phyloP scores from a whole-genome alignment of 2,888 invertebrate species.

The Ennomos fuscantarius region DNA sequence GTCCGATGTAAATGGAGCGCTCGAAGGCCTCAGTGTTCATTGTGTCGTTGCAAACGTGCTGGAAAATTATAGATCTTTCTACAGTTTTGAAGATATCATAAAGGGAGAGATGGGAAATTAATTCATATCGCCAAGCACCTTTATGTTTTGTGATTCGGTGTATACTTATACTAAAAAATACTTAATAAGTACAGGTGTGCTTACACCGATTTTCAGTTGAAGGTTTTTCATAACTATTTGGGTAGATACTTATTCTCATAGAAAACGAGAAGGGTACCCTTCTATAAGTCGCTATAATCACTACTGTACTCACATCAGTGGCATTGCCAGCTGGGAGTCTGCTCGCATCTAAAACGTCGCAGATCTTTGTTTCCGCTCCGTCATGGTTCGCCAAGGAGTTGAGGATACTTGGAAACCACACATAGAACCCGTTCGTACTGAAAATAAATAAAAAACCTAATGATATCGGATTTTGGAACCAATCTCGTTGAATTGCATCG shows the following conservation, averaged over 20 bases:
- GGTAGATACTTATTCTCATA: no score
- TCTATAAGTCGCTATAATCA: no score
- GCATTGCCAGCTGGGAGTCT: constrained; percentile 51
- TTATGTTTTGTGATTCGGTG: no score
- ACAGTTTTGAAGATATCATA: background rate
- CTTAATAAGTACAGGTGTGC: no score
- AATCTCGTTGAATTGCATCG: no score
- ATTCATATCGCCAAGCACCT: no score
- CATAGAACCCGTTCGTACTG: constrained; percentile 84
- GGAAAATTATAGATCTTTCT: constrained; percentile 9
- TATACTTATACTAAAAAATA: no score
- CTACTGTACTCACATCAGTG: constrained; percentile 52
- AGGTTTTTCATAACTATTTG: no score
- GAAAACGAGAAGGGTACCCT: no score
- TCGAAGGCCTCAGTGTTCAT: constrained; percentile 87
- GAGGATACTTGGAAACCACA: constrained; percentile 86
- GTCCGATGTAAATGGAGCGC: constrained; percentile 88
- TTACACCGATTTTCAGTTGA: no score
- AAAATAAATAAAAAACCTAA: constrained; percentile 16
- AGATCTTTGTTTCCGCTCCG: constrained; percentile 68
- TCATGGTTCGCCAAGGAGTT: constrained; percentile 79
- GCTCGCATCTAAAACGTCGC: constrained; percentile 69
- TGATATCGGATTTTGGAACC: background rate
- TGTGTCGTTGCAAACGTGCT: constrained; percentile 76
- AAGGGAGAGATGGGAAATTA: no score